A percentile compares a stretch with the other conserved stretches of the same genome.
phyloP scores from a whole-genome alignment of 1,140 invertebrate species.

The Holcopasites calliopsidis region DNA sequence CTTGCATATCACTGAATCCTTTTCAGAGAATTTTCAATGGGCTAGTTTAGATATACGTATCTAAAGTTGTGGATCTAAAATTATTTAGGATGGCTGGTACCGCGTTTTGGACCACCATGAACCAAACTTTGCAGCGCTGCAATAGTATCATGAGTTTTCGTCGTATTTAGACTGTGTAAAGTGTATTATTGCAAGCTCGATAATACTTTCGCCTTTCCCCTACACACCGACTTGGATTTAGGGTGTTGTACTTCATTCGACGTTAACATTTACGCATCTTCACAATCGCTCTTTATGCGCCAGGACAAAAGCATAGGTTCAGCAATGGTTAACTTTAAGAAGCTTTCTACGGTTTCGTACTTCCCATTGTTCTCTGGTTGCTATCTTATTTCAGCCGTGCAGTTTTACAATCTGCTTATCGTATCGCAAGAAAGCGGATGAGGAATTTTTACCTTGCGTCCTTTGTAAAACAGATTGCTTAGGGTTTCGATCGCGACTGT shows the following conservation, averaged over 20 bases:
- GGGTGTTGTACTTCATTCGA: not conserved
- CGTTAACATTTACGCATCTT: slow-evolving; percentile 21
- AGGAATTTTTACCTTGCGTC: not conserved
- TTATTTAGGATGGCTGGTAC: not conserved
- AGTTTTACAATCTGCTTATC: slow-evolving; percentile 4
- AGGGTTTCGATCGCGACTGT: not conserved
- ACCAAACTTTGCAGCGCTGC: not conserved
- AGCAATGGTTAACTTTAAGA: slow-evolving; percentile 3
- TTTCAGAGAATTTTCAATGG: too few species aligned
- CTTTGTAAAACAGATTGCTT: slow-evolving; percentile 12
- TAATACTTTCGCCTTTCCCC: not conserved
- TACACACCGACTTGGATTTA: not conserved
- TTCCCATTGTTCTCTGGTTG: not conserved
- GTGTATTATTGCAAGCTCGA: not conserved
- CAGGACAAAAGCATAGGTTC: slow-evolving; percentile 4
- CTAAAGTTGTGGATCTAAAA: too few species aligned
- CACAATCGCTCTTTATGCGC: slow-evolving; percentile 5
- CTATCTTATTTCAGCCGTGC: slow-evolving; percentile 12
- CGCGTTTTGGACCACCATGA: slow-evolving; percentile 5
- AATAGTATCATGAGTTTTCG: slow-evolving; percentile 1
- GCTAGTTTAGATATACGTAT: too few species aligned
- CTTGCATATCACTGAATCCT: too few species aligned
- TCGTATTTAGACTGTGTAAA: not conserved
- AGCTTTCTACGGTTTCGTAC: slow-evolving; percentile 16
- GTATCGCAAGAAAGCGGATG: slow-evolving; percentile 6